Conservation (phyloP, 2,797 vertebrate species). For the Pipistrellus nathusii region DNA sequence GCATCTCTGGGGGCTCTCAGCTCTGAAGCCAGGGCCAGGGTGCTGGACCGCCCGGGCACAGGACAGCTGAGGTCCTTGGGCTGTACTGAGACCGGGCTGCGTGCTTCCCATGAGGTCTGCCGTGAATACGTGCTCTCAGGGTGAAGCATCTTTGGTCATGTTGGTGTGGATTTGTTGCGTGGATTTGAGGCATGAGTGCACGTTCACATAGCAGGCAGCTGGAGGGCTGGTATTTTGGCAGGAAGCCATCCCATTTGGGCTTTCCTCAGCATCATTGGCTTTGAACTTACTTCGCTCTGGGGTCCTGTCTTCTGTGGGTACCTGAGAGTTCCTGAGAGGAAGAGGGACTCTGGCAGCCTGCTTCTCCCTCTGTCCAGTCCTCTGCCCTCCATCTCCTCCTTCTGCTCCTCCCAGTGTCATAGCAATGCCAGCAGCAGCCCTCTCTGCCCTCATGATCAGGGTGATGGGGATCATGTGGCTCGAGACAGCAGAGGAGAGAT, state of each 20-base stretch:
- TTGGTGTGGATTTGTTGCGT: background rate
- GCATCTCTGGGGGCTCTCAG: background rate
- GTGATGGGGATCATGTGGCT: background rate
- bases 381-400: background rate
- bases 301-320: background rate
- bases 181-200: background rate
- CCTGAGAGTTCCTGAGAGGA: background rate
- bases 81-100: rapidly evolving
- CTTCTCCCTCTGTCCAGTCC: background rate
- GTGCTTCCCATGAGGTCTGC: background rate
- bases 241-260: background rate
- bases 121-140: background rate
- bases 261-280: background rate
- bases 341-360: background rate
- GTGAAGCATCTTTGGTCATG: background rate
- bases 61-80: background rate
- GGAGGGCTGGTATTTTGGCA: background rate
- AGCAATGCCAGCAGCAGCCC: background rate
- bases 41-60: background rate
- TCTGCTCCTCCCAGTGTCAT: background rate
- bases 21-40: background rate
- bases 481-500: background rate
- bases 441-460: background rate
- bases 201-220: background rate
- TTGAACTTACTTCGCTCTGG: background rate